A percentile compares a stretch with the other conserved stretches of the same genome.
phyloP scores from a whole-genome alignment of 2,888 invertebrate genomes.

The Chouioia cunea region DNA sequence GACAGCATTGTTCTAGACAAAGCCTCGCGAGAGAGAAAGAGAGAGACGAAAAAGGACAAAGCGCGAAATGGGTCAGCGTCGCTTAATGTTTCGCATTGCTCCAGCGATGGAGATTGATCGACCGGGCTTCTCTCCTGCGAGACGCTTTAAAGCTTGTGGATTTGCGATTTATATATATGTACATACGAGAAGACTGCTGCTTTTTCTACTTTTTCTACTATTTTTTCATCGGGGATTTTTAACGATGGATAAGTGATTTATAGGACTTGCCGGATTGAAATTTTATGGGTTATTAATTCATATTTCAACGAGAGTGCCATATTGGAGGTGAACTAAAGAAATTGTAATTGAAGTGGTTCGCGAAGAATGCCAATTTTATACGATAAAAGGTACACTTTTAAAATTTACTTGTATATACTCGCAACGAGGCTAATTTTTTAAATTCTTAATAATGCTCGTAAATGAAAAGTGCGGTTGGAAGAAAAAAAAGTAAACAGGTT shows the following conservation, averaged over 20 bases:
- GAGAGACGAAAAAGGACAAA: neutral
- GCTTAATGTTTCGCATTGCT: conserved; percentile 10
- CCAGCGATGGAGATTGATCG: conserved; percentile 5
- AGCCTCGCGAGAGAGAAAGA: neutral
- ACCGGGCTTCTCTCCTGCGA: neutral
- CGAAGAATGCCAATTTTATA: too few species aligned
- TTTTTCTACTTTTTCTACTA: too few species aligned
- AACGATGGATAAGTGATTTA: conserved; percentile 37
- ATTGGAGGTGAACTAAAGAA: too few species aligned
- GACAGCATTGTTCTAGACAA: conserved; percentile 14
- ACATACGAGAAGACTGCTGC: too few species aligned
- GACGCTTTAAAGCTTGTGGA: too few species aligned
- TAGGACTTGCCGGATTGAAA: too few species aligned
- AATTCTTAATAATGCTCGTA: conserved; percentile 1
- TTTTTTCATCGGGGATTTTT: conserved; percentile 40
- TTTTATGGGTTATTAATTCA: too few species aligned
- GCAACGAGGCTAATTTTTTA: conserved; percentile 15
- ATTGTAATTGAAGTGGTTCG: too few species aligned
- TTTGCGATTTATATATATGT: too few species aligned
- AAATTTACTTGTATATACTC: conserved; percentile 14
- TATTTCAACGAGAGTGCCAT: too few species aligned
- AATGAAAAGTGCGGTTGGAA: too few species aligned
- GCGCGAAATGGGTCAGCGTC: neutral
- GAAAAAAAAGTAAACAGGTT: neutral
- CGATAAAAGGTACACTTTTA: too few species aligned